Conservation (phyloP, 2,113 vertebrate genomes). For the Choloepus hoffmanni region DNA sequence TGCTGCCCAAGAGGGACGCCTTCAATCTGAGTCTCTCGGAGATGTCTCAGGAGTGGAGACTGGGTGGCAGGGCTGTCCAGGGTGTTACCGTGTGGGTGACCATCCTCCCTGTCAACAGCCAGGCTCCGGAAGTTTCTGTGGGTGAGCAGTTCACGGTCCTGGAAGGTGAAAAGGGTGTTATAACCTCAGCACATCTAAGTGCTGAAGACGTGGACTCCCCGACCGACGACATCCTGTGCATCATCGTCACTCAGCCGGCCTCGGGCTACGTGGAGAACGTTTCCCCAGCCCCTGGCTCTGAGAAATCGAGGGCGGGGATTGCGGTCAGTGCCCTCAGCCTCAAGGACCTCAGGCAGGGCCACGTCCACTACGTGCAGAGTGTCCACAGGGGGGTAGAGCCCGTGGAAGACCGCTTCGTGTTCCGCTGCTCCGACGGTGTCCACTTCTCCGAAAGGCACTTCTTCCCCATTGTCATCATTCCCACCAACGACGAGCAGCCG, state of each 20-base stretch:
- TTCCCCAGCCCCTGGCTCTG: slow-evolving; percentile 96
- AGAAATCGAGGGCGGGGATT: slow-evolving; percentile 95
- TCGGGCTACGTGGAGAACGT: slow-evolving; percentile 97
- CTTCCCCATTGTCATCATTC: slow-evolving; percentile 93
- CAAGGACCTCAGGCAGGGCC: slow-evolving; percentile 93
- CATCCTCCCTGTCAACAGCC: slow-evolving; percentile 95
- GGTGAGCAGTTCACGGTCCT: slow-evolving; percentile 89
- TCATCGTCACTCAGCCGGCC: slow-evolving; percentile 93
- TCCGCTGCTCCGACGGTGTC: slow-evolving; percentile 97
- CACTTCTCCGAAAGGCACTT: slow-evolving; percentile 94
- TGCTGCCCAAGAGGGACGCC: slow-evolving; percentile 90
- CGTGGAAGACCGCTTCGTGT: slow-evolving; percentile 95
- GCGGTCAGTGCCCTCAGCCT: slow-evolving; percentile 96
- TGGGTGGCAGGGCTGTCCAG: slow-evolving; percentile 91
- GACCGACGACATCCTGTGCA: slow-evolving; percentile 94
- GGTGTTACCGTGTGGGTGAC: slow-evolving; percentile 94
- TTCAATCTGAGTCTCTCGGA: slow-evolving; percentile 96
- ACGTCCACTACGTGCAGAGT: slow-evolving; percentile 97
- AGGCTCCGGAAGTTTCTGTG: slow-evolving; percentile 92
- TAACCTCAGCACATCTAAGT: slow-evolving; percentile 90
- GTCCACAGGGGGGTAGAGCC: slow-evolving; percentile 95
- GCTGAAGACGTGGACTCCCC: slow-evolving; percentile 92
- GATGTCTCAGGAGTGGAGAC: slow-evolving; percentile 93
- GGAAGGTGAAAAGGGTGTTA: slow-evolving; percentile 92
- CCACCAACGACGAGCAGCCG: slow-evolving; percentile 95